Evolutionary conservation across 2,797 vertebrate genomes (phyloP).

Genomic region (Fundulus diaphanus): DNA sequence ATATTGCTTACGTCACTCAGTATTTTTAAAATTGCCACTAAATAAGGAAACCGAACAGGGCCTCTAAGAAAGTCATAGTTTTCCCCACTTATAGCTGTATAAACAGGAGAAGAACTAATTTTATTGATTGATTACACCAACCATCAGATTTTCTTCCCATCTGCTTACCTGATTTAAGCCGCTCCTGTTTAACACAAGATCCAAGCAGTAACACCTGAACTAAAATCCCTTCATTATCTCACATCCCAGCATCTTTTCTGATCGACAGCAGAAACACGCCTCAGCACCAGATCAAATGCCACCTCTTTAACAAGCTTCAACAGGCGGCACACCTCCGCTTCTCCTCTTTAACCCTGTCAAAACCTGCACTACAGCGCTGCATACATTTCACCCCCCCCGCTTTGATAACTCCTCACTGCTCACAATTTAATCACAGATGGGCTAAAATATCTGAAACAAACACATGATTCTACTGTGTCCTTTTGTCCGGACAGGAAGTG

Average conservation of each 20-base stretch:
- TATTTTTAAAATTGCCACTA: no score
- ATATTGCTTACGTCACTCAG: no score
- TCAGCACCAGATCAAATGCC: conserved; percentile 11
- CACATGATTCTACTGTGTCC: not conserved
- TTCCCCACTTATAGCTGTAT: no score
- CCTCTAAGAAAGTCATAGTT: no score
- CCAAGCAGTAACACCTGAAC: not conserved
- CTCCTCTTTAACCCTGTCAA: conserved; percentile 12
- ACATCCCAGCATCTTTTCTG: not conserved
- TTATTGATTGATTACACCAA: no score
- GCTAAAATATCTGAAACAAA: conserved; percentile 39
- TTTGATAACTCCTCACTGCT: conserved; percentile 18
- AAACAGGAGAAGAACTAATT: no score
- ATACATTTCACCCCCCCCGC: conserved; percentile 15
- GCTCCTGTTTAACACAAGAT: conserved; percentile 1
- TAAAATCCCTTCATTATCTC: conserved; percentile 4
- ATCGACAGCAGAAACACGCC: conserved; percentile 25
- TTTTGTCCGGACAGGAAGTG: not conserved
- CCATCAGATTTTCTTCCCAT: no score
- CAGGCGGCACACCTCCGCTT: conserved; percentile 25
- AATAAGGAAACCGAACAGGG: no score
- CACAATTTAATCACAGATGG: conserved; percentile 15
- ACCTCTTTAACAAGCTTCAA: conserved; percentile 22
- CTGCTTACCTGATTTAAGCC: not conserved
- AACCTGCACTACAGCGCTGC: conserved; percentile 25